Conservation (phyloP, 2,888 invertebrate genomes). For the Pandemis cinnamomeana region DNA sequence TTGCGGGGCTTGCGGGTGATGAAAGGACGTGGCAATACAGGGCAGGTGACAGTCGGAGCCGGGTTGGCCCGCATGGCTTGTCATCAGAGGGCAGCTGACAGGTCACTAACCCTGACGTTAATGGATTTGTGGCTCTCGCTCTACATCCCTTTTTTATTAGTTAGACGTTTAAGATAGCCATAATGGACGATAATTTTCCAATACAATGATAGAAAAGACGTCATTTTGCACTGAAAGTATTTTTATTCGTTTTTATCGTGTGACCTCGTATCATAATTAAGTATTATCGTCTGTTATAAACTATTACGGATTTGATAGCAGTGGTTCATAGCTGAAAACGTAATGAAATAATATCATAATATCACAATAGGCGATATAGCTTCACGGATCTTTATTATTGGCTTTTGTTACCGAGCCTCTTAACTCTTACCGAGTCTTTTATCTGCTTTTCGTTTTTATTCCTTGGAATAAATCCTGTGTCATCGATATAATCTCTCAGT, state of each 20-base stretch:
- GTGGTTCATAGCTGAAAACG: neutral
- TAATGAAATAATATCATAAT: neutral
- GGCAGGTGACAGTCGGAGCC: slow-evolving; percentile 31
- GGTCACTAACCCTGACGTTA: slow-evolving; percentile 66
- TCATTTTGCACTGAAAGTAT: slow-evolving; percentile 11
- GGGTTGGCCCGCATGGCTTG: slow-evolving; percentile 47
- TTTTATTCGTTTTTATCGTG: slow-evolving; percentile 1
- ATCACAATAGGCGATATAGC: neutral
- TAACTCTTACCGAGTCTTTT: neutral
- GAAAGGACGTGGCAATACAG: slow-evolving; percentile 34
- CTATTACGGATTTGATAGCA: slow-evolving; percentile 3
- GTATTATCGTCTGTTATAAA: slow-evolving; percentile 17
- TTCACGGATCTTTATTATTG: neutral
- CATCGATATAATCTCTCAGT: slow-evolving; percentile 9
- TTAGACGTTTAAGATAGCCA: neutral
- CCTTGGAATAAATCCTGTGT: slow-evolving; percentile 19
- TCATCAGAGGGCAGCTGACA: slow-evolving; percentile 64
- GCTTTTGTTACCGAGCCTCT: slow-evolving; percentile 6
- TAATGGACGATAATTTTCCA: neutral
- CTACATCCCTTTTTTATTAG: slow-evolving; percentile 8
- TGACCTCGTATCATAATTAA: slow-evolving; percentile 2
- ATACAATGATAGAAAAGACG: neutral
- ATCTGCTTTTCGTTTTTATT: slow-evolving; percentile 15
- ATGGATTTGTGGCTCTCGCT: slow-evolving; percentile 57
- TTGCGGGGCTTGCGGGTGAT: slow-evolving; percentile 20